A percentile compares a stretch with the other conserved stretches of the same genome.
Evolutionary conservation across 2,888 invertebrate genomes (phyloP).

Genomic region (Atethmia centrago): DNA sequence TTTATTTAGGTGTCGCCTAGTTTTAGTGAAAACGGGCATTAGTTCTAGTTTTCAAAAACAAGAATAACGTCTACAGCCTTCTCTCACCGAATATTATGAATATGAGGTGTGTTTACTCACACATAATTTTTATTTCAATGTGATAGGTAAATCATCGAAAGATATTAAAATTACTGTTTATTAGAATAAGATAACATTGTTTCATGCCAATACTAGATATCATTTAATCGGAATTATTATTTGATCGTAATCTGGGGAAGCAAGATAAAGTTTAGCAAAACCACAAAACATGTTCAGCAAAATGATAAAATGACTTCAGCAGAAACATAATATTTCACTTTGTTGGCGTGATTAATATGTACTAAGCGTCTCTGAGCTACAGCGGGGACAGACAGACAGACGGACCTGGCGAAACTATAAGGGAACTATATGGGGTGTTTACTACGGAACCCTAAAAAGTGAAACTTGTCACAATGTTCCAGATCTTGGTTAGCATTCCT

Average conservation of each 20-base stretch:
- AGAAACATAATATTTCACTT: no score
- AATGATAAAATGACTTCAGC: not conserved
- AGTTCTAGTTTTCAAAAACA: not conserved
- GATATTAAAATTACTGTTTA: slow-evolving; percentile 18
- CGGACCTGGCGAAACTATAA: no score
- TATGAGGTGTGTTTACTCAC: not conserved
- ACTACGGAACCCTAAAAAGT: no score
- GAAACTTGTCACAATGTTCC: no score
- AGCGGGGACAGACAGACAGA: no score
- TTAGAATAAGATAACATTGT: slow-evolving; percentile 31
- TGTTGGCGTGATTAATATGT: no score
- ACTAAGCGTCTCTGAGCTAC: no score
- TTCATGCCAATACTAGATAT: slow-evolving; percentile 16
- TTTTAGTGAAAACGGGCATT: no score
- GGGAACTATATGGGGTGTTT: no score
- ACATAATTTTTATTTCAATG: slow-evolving; percentile 6
- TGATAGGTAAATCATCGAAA: slow-evolving; percentile 18
- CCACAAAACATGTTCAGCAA: not conserved
- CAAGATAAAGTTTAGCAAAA: slow-evolving; percentile 11
- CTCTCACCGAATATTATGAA: not conserved
- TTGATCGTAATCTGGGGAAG: slow-evolving; percentile 26
- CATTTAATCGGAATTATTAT: slow-evolving; percentile 35
- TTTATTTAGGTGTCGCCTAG: no score
- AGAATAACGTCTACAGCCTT: not conserved
- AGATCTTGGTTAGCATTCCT: no score